Evolutionary conservation across 1,140 invertebrate genomes (phyloP).

Genomic region (Tetramorium simillimum): DNA sequence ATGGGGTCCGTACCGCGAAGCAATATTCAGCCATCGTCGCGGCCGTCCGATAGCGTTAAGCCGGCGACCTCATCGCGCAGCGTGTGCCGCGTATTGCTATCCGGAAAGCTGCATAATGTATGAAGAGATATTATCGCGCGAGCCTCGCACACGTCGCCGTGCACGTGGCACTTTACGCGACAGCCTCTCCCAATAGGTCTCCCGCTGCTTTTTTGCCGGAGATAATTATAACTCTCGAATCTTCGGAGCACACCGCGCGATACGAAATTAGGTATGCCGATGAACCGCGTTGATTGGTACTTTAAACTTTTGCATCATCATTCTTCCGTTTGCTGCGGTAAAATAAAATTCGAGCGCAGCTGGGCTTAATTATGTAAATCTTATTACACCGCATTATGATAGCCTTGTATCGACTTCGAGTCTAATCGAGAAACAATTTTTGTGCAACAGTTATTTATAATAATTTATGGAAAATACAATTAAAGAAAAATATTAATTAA

Average conservation of each 20-base stretch:
- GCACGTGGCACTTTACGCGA: constrained; percentile 13
- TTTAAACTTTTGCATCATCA: background rate
- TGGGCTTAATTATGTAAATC: background rate
- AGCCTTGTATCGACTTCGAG: background rate
- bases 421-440: background rate
- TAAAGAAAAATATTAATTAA: background rate
- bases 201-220: constrained; percentile 12
- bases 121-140: constrained; percentile 47
- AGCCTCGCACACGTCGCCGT: background rate
- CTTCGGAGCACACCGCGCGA: background rate
- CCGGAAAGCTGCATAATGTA: constrained; percentile 36
- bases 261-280: background rate
- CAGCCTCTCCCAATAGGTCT: background rate
- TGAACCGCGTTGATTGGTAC: background rate
- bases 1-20: background rate
- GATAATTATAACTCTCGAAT: constrained; percentile 37
- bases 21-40: constrained; percentile 45
- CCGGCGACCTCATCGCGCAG: constrained; percentile 20
- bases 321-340: background rate
- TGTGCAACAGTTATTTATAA: background rate
- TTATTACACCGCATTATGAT: background rate
- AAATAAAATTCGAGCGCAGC: background rate
- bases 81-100: constrained; percentile 22
- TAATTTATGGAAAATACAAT: background rate
- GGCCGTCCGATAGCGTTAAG: constrained; percentile 42